A percentile compares a stretch with the other conserved stretches of the same genome.
These are phyloP conservation scores for Fissipunctia ypsillon DNA, from an alignment of 2,888 invertebrate species.

Conservation along the genomic window DNA sequence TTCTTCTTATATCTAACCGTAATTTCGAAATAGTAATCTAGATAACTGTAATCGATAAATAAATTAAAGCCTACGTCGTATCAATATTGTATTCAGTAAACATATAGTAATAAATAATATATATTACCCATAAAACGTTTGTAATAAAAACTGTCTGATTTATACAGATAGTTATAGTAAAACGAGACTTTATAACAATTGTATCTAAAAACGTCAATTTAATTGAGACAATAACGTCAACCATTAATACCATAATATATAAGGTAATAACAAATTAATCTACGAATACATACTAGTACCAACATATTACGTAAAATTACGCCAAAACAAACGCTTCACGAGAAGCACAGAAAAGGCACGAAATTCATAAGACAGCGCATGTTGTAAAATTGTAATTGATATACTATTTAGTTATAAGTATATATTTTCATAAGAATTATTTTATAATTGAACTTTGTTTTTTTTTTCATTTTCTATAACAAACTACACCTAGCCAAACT, in stretches of 20 bases:
- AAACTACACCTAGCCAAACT: slow-evolving; percentile 46
- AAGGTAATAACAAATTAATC: slow-evolving; percentile 65
- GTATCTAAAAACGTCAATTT: slow-evolving; percentile 65
- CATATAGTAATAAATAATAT: slow-evolving; percentile 64
- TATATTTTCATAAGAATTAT: slow-evolving; percentile 57
- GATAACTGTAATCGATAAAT: slow-evolving; percentile 61
- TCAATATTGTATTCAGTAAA: slow-evolving; percentile 59
- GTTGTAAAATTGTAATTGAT: slow-evolving; percentile 70
- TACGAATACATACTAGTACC: slow-evolving; percentile 63
- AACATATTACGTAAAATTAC: slow-evolving; percentile 71
- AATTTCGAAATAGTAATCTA: slow-evolving; percentile 58
- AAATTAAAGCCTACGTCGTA: slow-evolving; percentile 66
- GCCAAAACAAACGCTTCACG: slow-evolving; percentile 82
- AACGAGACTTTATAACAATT: slow-evolving; percentile 58
- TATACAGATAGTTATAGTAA: slow-evolving; percentile 47
- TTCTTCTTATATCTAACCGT: slow-evolving; percentile 58
- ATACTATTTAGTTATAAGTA: slow-evolving; percentile 56
- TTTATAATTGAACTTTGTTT: slow-evolving; percentile 54
- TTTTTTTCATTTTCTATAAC: slow-evolving; percentile 28
- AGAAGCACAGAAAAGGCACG: slow-evolving; percentile 87
- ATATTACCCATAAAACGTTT: slow-evolving; percentile 53
- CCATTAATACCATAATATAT: slow-evolving; percentile 60
- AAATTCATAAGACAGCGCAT: slow-evolving; percentile 89
- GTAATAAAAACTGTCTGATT: slow-evolving; percentile 46
- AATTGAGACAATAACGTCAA: slow-evolving; percentile 65